Conservation (phyloP, 2,888 invertebrate genomes). For the Emmelina monodactyla region DNA sequence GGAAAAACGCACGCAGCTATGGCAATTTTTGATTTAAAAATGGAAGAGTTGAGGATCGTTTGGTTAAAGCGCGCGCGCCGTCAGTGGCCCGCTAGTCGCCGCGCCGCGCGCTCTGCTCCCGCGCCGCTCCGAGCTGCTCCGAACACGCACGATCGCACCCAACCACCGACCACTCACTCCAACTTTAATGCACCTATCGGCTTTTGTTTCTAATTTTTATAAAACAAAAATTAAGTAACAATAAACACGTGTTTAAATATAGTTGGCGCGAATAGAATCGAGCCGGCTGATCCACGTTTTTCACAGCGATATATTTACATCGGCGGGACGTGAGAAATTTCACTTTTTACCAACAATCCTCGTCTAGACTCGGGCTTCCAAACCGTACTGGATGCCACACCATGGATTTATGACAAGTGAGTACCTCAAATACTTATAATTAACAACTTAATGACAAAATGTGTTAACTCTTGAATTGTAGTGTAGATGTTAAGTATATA, state of each 20-base stretch:
- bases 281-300: constrained; percentile 49
- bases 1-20: constrained; percentile 40
- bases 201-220: not conserved
- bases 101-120: constrained; percentile 47
- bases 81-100: constrained; percentile 57
- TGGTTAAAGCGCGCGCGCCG: constrained; percentile 35
- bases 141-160: no score
- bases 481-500: no score
- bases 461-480: no score
- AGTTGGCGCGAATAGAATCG: constrained; percentile 47
- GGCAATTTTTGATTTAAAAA: constrained; percentile 59
- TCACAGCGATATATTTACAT: constrained; percentile 49
- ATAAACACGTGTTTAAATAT: constrained; percentile 51
- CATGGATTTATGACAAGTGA: constrained; percentile 43
- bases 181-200: constrained; percentile 10
- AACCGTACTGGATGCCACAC: constrained; percentile 23
- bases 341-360: constrained; percentile 53
- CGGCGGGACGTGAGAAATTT: constrained; percentile 43
- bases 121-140: constrained; percentile 26
- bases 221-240: not conserved
- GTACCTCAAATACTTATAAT: no score
- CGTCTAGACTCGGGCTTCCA: no score
- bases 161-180: constrained; percentile 38
- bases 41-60: constrained; percentile 40
- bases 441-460: no score